Percentiles rank a stretch among this genome's conserved stretches.
phyloP scores from a whole-genome alignment of 2,797 vertebrate species.

The Pogoniulus pusillus region DNA sequence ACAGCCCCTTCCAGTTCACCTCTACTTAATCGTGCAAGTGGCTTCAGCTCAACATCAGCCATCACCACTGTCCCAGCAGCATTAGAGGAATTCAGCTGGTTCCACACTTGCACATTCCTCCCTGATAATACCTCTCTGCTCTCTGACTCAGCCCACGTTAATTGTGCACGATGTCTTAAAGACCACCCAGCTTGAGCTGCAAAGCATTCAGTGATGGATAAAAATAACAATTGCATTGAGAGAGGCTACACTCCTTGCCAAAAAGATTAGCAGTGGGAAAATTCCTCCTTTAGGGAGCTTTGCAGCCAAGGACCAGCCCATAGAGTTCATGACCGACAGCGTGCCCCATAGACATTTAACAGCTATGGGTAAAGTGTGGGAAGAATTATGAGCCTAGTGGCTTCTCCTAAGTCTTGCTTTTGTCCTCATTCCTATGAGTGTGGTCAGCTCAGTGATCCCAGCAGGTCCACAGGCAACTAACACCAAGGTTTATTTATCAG shows the following conservation, averaged over 20 bases:
- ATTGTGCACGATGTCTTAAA: not conserved
- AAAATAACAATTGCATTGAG: conserved; percentile 36
- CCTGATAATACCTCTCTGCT: not conserved
- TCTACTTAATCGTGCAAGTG: rapidly evolving
- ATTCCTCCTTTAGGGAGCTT: not conserved
- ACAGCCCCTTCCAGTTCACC: not conserved
- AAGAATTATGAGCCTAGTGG: not conserved
- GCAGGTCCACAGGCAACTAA: rapidly evolving
- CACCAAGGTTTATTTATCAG: not conserved
- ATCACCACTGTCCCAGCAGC: not conserved
- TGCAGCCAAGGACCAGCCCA: not conserved
- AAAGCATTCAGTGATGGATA: not conserved
- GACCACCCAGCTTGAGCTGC: conserved; percentile 64
- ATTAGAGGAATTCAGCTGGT: not conserved
- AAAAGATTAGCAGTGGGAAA: conserved; percentile 4
- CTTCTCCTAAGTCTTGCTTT: not conserved
- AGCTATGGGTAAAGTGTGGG: not conserved
- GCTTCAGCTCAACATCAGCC: not conserved
- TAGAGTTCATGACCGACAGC: not conserved
- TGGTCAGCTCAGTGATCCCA: rapidly evolving
- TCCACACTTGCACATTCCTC: not conserved
- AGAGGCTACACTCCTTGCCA: not conserved
- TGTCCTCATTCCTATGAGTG: not conserved
- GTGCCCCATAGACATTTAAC: rapidly evolving
- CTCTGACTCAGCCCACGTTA: not conserved